Evolutionary conservation across 2,797 vertebrate species (phyloP).

Genomic region (Labroides dimidiatus): DNA sequence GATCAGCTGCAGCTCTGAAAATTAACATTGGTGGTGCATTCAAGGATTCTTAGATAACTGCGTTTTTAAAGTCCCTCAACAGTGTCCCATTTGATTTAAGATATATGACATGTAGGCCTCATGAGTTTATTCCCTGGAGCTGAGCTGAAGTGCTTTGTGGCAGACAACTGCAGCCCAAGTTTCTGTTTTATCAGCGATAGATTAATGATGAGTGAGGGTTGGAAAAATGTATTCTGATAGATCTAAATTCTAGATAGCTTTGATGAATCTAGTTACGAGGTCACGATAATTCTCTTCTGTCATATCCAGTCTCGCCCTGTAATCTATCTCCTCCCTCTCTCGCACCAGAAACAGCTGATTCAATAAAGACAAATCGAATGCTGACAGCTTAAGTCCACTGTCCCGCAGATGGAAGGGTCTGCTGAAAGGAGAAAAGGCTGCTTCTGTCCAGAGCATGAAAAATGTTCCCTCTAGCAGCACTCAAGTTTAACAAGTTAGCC

Average conservation of each 20-base stretch:
- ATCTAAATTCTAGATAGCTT: constrained; percentile 65
- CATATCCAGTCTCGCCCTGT: constrained; percentile 45
- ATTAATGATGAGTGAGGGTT: constrained; percentile 51
- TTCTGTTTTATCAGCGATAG: constrained; percentile 26
- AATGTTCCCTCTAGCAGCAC: not conserved
- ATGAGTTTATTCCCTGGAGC: constrained; percentile 2
- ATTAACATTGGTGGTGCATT: constrained; percentile 6
- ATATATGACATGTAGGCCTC: constrained; percentile 2
- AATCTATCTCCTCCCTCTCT: constrained; percentile 53
- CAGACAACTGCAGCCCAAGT: not conserved
- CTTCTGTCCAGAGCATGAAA: constrained; percentile 14
- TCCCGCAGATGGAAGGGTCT: constrained; percentile 10
- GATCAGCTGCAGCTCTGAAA: constrained; percentile 13
- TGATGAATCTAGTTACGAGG: constrained; percentile 55
- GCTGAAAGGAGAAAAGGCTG: constrained; percentile 16
- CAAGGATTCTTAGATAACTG: constrained; percentile 1
- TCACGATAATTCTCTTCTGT: constrained; percentile 62
- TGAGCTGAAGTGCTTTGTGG: constrained; percentile 2
- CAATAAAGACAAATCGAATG: constrained; percentile 45
- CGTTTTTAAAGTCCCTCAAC: not conserved
- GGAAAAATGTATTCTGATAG: constrained; percentile 54
- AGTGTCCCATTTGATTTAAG: not conserved
- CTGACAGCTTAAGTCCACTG: constrained; percentile 23
- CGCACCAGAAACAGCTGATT: constrained; percentile 51
- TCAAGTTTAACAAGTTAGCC: constrained; percentile 9